phyloP scores from a whole-genome alignment of 2,888 invertebrate genomes.

The Villa cingulata region DNA sequence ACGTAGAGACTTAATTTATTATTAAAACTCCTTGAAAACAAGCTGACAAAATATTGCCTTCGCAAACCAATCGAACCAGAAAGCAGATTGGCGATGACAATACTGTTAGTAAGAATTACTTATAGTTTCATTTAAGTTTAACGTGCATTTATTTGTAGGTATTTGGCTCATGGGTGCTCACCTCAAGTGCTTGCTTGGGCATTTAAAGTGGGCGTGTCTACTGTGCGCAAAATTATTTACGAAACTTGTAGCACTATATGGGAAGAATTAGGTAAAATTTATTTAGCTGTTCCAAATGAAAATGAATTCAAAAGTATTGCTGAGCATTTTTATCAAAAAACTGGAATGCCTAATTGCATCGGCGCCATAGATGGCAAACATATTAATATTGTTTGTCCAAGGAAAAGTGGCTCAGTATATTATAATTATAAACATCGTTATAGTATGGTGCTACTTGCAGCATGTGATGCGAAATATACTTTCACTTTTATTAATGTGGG shows the following conservation, averaged over 20 bases:
- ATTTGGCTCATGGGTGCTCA: too few species aligned
- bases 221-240: background rate
- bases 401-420: slow-evolving; percentile 20
- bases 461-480: slow-evolving; percentile 21
- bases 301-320: slow-evolving; percentile 5
- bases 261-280: background rate
- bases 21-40: background rate
- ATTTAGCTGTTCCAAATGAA: slow-evolving; percentile 12
- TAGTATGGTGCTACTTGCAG: slow-evolving; percentile 22
- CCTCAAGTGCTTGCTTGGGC: background rate
- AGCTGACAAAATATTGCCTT: background rate
- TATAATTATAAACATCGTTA: slow-evolving; percentile 23
- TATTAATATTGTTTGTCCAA: slow-evolving; percentile 19
- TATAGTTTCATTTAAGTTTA: background rate
- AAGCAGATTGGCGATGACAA: background rate
- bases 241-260: background rate
- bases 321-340: slow-evolving; percentile 9
- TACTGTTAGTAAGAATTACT: background rate
- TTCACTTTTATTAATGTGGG: slow-evolving; percentile 25
- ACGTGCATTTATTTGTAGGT: slow-evolving; percentile 6
- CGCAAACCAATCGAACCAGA: background rate
- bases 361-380: slow-evolving; percentile 23
- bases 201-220: background rate
- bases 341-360: slow-evolving; percentile 18
- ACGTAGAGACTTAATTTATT: background rate